These are phyloP conservation scores for Zootermopsis nevadensis DNA, from an alignment of 2,888 invertebrate genomes.

Conservation along the genomic window DNA sequence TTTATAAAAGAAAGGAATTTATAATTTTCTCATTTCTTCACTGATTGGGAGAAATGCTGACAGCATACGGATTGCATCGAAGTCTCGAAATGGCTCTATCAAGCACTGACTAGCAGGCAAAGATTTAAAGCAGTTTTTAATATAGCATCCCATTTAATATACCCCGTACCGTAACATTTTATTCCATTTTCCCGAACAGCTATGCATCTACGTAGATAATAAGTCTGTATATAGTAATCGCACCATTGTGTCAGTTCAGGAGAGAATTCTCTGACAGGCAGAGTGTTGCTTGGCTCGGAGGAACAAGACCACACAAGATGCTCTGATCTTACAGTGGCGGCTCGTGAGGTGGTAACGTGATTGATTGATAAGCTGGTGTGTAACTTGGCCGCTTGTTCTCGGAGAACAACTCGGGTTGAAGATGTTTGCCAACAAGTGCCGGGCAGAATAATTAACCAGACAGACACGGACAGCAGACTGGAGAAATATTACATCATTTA, in stretches of 20 bases:
- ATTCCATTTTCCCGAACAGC: background rate
- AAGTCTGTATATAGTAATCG: constrained; percentile 24
- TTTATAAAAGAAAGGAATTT: too few species aligned
- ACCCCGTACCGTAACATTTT: background rate
- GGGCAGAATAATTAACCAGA: too few species aligned
- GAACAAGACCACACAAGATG: constrained; percentile 31
- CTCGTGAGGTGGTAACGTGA: background rate
- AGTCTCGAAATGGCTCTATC: background rate
- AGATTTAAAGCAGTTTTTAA: background rate
- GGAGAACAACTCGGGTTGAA: too few species aligned
- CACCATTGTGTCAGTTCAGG: constrained; percentile 22
- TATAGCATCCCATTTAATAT: background rate
- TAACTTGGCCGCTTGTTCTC: too few species aligned
- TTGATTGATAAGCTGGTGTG: background rate
- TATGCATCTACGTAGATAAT: constrained; percentile 21
- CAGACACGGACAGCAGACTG: too few species aligned
- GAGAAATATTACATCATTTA: too few species aligned
- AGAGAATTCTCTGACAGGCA: constrained; percentile 32
- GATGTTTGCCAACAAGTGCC: too few species aligned
- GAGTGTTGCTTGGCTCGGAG: constrained; percentile 13
- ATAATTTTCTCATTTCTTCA: too few species aligned
- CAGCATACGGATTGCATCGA: background rate
- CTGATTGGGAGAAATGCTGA: too few species aligned
- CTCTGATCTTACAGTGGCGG: constrained; percentile 9
- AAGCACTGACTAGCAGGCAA: background rate